phyloP scores from a whole-genome alignment of 2,113 vertebrate species.

The Coreoperca whiteheadi region DNA sequence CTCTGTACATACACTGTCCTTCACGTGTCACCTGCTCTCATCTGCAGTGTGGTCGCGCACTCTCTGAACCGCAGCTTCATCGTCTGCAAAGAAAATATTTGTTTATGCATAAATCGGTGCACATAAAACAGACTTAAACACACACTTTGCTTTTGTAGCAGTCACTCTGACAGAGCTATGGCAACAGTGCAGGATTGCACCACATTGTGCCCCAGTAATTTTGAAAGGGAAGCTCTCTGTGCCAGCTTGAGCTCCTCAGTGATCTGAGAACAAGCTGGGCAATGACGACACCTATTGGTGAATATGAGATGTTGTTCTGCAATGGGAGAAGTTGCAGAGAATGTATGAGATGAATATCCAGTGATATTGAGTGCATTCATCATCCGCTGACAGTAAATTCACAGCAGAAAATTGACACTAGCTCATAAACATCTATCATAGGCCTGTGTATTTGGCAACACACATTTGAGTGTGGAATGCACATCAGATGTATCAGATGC shows the following conservation, averaged over 20 bases:
- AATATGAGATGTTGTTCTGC: background rate
- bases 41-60: background rate
- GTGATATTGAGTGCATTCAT: conserved; percentile 81
- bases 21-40: conserved; percentile 59
- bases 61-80: conserved; percentile 13
- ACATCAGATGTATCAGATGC: conserved; percentile 63
- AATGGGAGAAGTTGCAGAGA: conserved; percentile 31
- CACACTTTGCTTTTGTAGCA: conserved; percentile 8
- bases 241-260: background rate
- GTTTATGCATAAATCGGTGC: conserved; percentile 15
- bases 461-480: conserved; percentile 63
- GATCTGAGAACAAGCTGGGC: conserved; percentile 54
- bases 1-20: conserved; percentile 52
- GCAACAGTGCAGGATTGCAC: conserved; percentile 32
- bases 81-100: background rate
- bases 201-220: conserved; percentile 41
- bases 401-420: conserved; percentile 76
- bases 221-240: background rate
- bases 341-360: conserved; percentile 76
- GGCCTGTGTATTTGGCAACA: conserved; percentile 48
- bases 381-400: conserved; percentile 77
- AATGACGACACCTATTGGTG: conserved; percentile 79
- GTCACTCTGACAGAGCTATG: conserved; percentile 33
- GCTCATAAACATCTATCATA: conserved; percentile 80
- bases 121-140: background rate